Base-by-base conservation (phyloP, 64 coral and sea anemone species). In the Actinia tenebrosa region DNA sequence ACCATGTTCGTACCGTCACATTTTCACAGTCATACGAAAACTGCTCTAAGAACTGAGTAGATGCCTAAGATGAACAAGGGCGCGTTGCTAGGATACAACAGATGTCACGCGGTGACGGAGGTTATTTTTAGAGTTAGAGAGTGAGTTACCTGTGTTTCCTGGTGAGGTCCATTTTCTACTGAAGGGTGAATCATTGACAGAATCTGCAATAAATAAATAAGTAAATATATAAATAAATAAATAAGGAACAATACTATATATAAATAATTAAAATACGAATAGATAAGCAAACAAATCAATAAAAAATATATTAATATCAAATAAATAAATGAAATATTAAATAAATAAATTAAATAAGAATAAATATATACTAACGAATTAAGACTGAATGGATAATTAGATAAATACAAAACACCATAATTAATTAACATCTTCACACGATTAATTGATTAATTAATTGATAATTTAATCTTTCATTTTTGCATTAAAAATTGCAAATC, bases 171-270 rank as follows among this genome's bases (percentile, higher is more conserved):
- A 55, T 62, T 85, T 85, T 10, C 83, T 27, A 64, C 5, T 60
- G 23, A 85, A 42, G 7, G 83, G 83, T 22, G 83, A 85, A 53
- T 85, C 83, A 26, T 85, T 85, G 83, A 58, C 16, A 43, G 60
- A 27, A 61, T 85, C 83, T 85, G 22, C 2, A 85, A 63, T 7
- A 44, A 45, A 85, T 19, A 30, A 5, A 61, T 22, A 60, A 30
- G 37, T 22, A 20, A 7, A 81, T 50, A 14, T 22, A 81, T 50
- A 47, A 16, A 45, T 81, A 81, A 81, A 80, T 17, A 47, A 50
- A 80, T 47, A 80, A 44, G 3, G 4, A 4, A 77, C 4, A 22
- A 50, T 50, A 50, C 0, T 50, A 37, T 37, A 37, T 42, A 37
- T 27, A 23, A 78, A 42, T 42, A 27, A 78, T 4, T 78, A 78